Evolutionary conservation across 2,888 invertebrate genomes (phyloP), one percentile per base, ranked within the genome.

Genomic region (Lepidocyrtoides sp.): DNA sequence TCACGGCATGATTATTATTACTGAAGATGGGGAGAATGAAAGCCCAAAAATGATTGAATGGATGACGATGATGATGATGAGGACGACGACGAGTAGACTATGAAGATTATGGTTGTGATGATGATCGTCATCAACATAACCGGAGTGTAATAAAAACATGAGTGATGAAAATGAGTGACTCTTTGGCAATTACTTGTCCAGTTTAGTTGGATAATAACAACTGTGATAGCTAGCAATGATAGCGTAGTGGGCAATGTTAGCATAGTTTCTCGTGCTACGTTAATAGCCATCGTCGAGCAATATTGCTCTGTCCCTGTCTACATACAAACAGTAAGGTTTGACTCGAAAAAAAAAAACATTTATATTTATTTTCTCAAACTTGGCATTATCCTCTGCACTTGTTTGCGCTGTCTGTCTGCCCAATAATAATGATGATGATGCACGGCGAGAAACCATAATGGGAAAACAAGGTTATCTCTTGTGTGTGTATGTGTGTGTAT

Each of bases 121-220:
- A 77, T 72, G 85, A 85, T 85, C 17, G 75, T 75, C 85, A 85
- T 57, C 77, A 75, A 77, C 86, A 86, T 86, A 86, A 86, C 75
- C 57, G 44, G 44, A 60, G 60, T 32, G 77, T 85, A 85, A 85
- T 77, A 63, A 86, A 86, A 86, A 86, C 86, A 86, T 86, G 86
- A 86, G 86, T 86, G 86, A 86, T 86, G 86, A 86, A 86, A 86
- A 86, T 86, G 86, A 86, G 86, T 60, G 86, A 86, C 36, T 75
- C 86, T 75, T 29, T 29, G 60, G 86, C 86, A 86, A 86, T 86
- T 86, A 86, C 86, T 75, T 86, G 86, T 75, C 86, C 86, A 77
- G 86, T 86, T 86, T 77, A 75, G 86, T 44, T 48, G 41, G 85
- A 72, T 85, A 85, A 85, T 75, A 85, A 57, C 23, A 32, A 29